Base-by-base conservation (phyloP, 2,797 vertebrate species). In the Thripadectes ignobilis region DNA sequence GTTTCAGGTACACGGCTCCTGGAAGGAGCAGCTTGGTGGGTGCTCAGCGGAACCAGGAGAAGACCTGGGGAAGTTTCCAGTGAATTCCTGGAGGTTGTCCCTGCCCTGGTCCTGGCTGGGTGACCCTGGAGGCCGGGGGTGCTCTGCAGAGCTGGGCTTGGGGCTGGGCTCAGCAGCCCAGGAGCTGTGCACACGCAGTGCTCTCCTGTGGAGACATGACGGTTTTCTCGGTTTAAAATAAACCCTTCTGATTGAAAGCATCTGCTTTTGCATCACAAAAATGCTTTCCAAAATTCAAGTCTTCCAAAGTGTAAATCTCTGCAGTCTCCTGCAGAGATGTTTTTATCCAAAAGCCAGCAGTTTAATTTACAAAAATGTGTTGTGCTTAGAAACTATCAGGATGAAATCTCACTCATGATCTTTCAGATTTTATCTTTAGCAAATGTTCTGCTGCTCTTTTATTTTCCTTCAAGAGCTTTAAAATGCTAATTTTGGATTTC, bases 241-340 rank as follows among this genome's bases (percentile, higher is more conserved):
- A 96, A 87, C 94, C 61, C 9, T 78, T 62, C 55, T 91, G 92
- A 95, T 89, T 68, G 81, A 94, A 94, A 94, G 89, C 93, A 96
- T 95, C 93, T 96, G 95, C 61, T 89, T 85, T 72, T 65, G 51
- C 62, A 61, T 65, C 68, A 74, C 80, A 85, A 49, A 92, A 75
- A 63, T 75, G n/a, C 77, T 93, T 91, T 84, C 79, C 83, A 62
- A 81, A 93, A 86, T 55, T 41, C 5, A 75, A 84, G 75, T 34
- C 17, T 29, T 65, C 57, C 74, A 26, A 63, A 88, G 68, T 12
- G 4, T 55, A 89, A 91, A 68, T 63, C 85, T 83, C 74, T 77
- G 87, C 88, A 69, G 82, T 62, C 67, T 76, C 59, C 84, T 76
- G 80, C 67, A 51, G 83, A 61, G 63, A 49, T 75, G 82, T 69